These are phyloP conservation scores for Lophotis ruficrista DNA, from an alignment of 2,113 vertebrate species.

Conservation along the genomic window DNA sequence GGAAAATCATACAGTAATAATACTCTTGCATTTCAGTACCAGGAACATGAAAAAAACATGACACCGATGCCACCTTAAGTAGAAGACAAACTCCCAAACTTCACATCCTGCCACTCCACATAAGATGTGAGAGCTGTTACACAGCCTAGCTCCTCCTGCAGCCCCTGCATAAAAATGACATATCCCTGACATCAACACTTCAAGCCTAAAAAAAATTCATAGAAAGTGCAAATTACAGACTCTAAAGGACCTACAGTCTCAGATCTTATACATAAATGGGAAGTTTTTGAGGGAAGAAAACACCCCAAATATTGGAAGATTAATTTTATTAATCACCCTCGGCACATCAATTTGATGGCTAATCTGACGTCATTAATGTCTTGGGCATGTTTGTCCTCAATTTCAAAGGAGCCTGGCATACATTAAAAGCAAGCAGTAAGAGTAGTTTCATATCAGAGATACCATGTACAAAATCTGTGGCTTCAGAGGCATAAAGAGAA, in stretches of 20 bases:
- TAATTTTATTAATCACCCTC: background rate
- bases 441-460: background rate
- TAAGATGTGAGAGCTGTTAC: background rate
- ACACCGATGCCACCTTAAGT: background rate
- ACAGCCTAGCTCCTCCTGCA: background rate
- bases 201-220: background rate
- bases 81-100: background rate
- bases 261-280: background rate
- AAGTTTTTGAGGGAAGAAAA: background rate
- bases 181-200: background rate
- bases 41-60: background rate
- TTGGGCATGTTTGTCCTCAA: background rate
- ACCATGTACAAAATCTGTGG: background rate
- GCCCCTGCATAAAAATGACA: background rate
- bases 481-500: background rate
- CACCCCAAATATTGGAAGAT: rapidly evolving
- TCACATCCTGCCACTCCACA: background rate
- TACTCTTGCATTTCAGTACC: background rate
- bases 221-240: background rate
- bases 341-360: background rate
- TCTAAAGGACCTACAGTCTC: background rate
- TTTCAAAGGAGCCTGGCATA: background rate
- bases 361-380: background rate
- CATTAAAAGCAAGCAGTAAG: background rate
- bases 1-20: background rate